Conservation (phyloP, 2,113 vertebrate species). For the Saimiri boliviensis region DNA sequence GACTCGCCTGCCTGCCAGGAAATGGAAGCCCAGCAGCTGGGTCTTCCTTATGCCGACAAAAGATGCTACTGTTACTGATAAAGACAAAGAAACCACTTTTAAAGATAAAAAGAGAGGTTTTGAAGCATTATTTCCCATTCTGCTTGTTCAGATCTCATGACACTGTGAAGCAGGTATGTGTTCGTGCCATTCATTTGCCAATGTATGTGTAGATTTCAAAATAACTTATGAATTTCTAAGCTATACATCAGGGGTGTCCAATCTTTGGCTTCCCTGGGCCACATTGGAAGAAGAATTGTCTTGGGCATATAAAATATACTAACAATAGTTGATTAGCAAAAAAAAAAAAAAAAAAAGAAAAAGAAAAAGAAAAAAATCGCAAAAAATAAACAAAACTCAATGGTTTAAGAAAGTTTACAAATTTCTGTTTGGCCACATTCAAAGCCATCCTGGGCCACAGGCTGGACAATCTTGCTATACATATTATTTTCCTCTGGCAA, state of each 20-base stretch:
- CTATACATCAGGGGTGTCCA: too few species aligned
- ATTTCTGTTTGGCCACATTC: too few species aligned
- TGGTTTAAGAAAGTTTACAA: too few species aligned
- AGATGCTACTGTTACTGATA: background rate
- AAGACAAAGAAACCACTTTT: background rate
- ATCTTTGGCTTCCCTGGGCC: too few species aligned
- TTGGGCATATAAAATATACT: too few species aligned
- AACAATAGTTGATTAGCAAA: too few species aligned
- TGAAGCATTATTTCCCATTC: background rate
- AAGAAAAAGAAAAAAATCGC: too few species aligned
- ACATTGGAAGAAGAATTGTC: too few species aligned
- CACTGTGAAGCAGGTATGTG: background rate
- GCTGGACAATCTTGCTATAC: background rate
- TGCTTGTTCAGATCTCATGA: background rate
- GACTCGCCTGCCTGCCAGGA: background rate
- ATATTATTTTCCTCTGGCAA: background rate
- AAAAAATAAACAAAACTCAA: too few species aligned
- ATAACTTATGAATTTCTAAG: background rate
- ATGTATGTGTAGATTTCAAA: background rate
- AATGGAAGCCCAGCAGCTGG: background rate
- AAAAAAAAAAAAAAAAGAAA: too few species aligned
- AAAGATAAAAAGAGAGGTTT: background rate
- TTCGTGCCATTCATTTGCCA: background rate
- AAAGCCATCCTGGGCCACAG: too few species aligned
- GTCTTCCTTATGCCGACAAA: background rate